A percentile compares a stretch with the other conserved stretches of the same genome.
Evolutionary conservation across 2,888 invertebrate genomes (phyloP).

Genomic region (Hofmannophila pseudospretella): DNA sequence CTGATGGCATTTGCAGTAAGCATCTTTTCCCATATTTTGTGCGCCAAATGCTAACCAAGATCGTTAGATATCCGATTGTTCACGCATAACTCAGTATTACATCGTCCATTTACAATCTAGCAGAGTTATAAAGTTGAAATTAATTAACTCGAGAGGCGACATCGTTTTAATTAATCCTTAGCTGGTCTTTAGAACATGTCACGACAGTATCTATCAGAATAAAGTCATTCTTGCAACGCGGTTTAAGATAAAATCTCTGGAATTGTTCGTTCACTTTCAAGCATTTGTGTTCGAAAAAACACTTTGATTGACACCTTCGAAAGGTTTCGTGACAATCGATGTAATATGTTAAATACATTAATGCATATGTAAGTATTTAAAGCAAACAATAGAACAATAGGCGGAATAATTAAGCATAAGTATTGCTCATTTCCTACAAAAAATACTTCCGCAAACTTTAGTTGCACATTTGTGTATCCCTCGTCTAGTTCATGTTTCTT

Average conservation of each 20-base stretch:
- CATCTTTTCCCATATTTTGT: constrained; percentile 34
- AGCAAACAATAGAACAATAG: constrained; percentile 43
- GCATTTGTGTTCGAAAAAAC: constrained; percentile 21
- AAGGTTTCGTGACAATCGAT: constrained; percentile 19
- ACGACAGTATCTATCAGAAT: constrained; percentile 18
- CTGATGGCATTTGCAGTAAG: constrained; percentile 25
- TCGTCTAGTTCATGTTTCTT: no score
- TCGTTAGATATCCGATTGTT: constrained; percentile 9
- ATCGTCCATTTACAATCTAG: constrained; percentile 4
- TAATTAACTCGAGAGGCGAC: constrained; percentile 10
- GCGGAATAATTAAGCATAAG: constrained; percentile 18
- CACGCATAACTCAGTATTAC: constrained; percentile 7
- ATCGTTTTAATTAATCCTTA: constrained; percentile 15
- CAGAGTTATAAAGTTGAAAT: constrained; percentile 3
- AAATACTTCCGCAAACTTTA: constrained; percentile 20
- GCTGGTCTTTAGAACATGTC: constrained; percentile 9
- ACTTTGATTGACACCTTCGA: constrained; percentile 37
- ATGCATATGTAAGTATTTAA: constrained; percentile 16
- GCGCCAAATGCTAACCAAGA: constrained; percentile 26
- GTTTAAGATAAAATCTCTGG: constrained; percentile 27
- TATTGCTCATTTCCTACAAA: constrained; percentile 22
- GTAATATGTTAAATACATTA: constrained; percentile 11
- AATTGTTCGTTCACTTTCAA: constrained; percentile 14
- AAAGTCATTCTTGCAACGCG: constrained; percentile 28
- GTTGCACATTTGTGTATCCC: not conserved